These are phyloP conservation scores for Periophthalmus magnuspinnatus DNA, from an alignment of 2,797 vertebrate genomes.

Conservation along the genomic window DNA sequence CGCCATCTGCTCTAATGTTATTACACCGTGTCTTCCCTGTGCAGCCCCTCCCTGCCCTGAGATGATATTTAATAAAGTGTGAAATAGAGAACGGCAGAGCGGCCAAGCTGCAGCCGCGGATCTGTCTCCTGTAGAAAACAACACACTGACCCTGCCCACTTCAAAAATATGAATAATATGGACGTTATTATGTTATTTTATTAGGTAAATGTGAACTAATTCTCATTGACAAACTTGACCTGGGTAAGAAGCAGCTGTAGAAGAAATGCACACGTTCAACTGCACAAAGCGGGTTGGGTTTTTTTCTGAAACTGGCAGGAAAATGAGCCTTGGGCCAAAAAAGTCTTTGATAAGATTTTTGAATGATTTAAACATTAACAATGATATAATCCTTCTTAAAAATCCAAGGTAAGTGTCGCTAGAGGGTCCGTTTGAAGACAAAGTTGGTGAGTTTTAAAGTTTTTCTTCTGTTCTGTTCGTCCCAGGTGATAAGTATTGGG, in stretches of 20 bases:
- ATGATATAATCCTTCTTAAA: not conserved
- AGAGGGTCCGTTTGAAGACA: slow-evolving; percentile 6
- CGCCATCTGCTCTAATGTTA: slow-evolving; percentile 27
- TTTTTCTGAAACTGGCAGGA: not conserved
- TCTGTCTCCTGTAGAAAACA: not conserved
- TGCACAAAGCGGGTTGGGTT: too few relatives aligned
- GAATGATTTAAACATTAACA: slow-evolving; percentile 4
- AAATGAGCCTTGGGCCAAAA: not conserved
- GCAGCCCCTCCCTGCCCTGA: not conserved
- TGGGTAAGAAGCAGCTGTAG: not conserved
- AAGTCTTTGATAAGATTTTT: slow-evolving; percentile 10
- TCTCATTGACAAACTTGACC: not conserved
- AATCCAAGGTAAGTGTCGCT: slow-evolving; percentile 7
- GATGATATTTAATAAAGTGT: slow-evolving; percentile 54
- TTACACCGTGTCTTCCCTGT: slow-evolving; percentile 18
- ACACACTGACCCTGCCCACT: not conserved
- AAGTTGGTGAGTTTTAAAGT: not conserved
- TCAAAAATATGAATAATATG: not conserved
- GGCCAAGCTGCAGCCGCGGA: slow-evolving; percentile 22
- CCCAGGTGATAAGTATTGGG: slow-evolving; percentile 94
- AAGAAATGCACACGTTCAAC: not conserved
- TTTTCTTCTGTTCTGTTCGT: not conserved
- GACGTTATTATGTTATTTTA: not conserved
- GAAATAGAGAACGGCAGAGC: slow-evolving; percentile 44
- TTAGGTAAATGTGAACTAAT: not conserved